Evolutionary conservation across 2,113 vertebrate species (phyloP).

Genomic region (Oreamnos americanus): DNA sequence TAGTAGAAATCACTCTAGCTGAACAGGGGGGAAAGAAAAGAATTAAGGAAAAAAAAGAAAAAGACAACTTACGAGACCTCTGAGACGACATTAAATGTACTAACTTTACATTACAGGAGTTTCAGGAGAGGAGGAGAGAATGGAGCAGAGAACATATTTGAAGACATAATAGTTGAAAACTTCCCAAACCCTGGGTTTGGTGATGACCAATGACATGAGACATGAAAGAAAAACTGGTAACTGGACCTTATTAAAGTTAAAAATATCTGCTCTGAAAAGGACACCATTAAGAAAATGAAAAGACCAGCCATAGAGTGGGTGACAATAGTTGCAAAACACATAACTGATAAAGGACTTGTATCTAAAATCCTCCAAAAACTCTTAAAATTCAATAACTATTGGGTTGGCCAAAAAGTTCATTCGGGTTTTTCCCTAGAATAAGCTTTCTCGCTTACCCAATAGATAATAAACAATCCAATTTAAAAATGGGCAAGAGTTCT

Average conservation of each 20-base stretch:
- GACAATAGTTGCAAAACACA: neutral
- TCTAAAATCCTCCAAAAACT: neutral
- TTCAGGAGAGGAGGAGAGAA: neutral
- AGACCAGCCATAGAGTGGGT: neutral
- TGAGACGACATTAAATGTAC: neutral
- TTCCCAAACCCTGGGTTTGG: neutral
- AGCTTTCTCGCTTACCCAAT: neutral
- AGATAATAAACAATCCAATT: neutral
- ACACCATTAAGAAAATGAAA: neutral
- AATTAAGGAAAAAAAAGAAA: neutral
- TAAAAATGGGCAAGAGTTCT: neutral
- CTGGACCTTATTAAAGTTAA: neutral
- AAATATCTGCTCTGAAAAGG: neutral
- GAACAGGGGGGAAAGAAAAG: neutral
- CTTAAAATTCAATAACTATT: neutral
- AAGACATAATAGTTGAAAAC: neutral
- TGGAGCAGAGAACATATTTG: neutral
- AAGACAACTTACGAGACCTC: neutral
- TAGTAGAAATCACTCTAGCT: neutral
- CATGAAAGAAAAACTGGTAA: neutral
- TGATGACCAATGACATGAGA: neutral
- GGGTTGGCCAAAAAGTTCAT: neutral
- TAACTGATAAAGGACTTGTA: neutral
- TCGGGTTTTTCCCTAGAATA: neutral
- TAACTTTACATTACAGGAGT: neutral